A percentile compares a stretch with the other conserved stretches of the same genome.
phyloP scores from a whole-genome alignment of 1,140 invertebrate genomes.

The Chionoecetes opilio region DNA sequence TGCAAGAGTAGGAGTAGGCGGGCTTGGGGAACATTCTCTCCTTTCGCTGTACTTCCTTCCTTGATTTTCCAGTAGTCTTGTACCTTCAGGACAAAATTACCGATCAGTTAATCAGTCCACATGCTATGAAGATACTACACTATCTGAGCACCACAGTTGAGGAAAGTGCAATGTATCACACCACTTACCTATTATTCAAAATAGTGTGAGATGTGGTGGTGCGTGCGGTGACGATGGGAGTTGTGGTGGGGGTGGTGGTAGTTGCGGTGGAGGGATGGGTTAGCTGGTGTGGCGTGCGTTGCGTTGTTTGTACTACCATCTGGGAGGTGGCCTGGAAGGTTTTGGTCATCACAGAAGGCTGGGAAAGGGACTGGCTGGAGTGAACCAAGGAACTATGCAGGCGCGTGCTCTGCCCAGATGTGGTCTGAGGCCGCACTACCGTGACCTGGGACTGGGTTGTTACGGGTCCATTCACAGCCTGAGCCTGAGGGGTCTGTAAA shows the following conservation, averaged over 20 bases:
- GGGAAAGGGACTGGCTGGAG: slow-evolving; percentile 43
- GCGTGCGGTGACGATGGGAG: slow-evolving; percentile 73
- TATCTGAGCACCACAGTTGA: too few species aligned
- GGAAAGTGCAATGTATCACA: background rate
- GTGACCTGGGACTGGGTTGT: slow-evolving; percentile 76
- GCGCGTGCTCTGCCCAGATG: slow-evolving; percentile 47
- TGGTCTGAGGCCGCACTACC: slow-evolving; percentile 65
- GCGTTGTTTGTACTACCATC: slow-evolving; percentile 72
- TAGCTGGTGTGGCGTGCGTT: slow-evolving; percentile 51
- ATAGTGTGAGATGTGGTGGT: slow-evolving; percentile 73
- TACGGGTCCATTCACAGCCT: slow-evolving; percentile 56
- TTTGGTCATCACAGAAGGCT: slow-evolving; percentile 62
- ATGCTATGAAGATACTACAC: too few species aligned
- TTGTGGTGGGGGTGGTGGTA: slow-evolving; percentile 69
- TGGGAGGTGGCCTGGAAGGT: slow-evolving; percentile 62
- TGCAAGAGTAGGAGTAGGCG: slow-evolving; percentile 98
- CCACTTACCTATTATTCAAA: slow-evolving; percentile 67
- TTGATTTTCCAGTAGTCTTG: slow-evolving; percentile 70
- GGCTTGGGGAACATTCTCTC: slow-evolving; percentile 95
- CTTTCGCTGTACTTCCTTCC: slow-evolving; percentile 84
- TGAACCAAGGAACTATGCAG: slow-evolving; percentile 63
- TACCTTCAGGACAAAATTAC: slow-evolving; percentile 31
- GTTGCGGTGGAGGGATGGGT: slow-evolving; percentile 49
- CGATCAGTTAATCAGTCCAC: too few species aligned
- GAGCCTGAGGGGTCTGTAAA: slow-evolving; percentile 65